Conservation (phyloP, 2,797 vertebrate species). For the Catamblyrhynchus diadema region DNA sequence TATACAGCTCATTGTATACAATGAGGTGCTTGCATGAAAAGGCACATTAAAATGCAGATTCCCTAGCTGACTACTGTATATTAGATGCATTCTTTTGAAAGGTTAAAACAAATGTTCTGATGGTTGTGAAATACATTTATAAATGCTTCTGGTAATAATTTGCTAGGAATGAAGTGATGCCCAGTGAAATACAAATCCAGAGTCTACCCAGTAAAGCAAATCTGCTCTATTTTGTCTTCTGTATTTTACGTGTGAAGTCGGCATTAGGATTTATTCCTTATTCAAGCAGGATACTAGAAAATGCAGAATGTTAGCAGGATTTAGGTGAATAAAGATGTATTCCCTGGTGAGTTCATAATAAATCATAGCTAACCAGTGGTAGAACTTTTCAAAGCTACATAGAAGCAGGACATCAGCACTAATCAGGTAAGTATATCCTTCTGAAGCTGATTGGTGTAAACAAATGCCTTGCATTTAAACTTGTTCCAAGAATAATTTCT, state of each 20-base stretch:
- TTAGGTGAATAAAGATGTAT: conserved; percentile 12
- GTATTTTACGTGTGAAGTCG: conserved; percentile 7
- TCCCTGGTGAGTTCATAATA: background rate
- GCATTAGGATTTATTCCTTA: background rate
- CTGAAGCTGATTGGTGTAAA: background rate
- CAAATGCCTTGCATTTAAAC: background rate
- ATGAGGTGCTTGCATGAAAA: conserved; percentile 12
- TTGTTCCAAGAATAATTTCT: background rate
- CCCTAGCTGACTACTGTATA: conserved; percentile 5
- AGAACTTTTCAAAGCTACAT: background rate
- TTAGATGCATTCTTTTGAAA: conserved; percentile 32
- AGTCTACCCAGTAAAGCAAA: background rate
- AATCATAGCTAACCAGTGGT: background rate
- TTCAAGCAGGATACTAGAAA: background rate
- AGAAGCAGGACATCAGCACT: background rate
- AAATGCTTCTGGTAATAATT: conserved; percentile 42
- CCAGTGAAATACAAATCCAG: conserved; percentile 17
- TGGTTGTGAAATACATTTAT: background rate
- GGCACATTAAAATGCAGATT: conserved; percentile 34
- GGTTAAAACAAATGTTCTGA: conserved; percentile 18
- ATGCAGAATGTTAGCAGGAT: background rate
- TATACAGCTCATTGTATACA: background rate
- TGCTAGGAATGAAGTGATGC: background rate
- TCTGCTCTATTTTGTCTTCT: conserved; percentile 9
- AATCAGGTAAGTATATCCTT: background rate